These are phyloP conservation scores for Drosophila mulleri DNA, from an alignment of 2,888 invertebrate genomes.

Conservation along the genomic window DNA sequence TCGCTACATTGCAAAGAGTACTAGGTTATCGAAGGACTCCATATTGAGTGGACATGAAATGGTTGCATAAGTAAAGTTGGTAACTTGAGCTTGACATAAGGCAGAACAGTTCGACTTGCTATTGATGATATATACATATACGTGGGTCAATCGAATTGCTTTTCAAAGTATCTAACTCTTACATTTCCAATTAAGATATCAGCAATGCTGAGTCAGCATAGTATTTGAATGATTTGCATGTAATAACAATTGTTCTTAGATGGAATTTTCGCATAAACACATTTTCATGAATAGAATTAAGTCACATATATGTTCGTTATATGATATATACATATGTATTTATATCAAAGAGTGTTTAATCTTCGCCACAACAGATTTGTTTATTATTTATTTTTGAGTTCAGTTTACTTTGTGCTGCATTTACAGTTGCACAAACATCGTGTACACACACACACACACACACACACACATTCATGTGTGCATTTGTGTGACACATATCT, in stretches of 20 bases:
- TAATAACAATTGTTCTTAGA: not conserved
- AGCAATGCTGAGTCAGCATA: no score
- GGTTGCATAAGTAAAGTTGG: no score
- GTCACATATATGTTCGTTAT: not conserved
- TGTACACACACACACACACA: slow-evolving; percentile 3
- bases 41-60: no score
- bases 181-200: not conserved
- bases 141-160: not conserved
- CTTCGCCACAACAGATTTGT: not conserved
- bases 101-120: not conserved
- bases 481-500: slow-evolving; percentile 27
- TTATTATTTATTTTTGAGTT: slow-evolving; percentile 24
- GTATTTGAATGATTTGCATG: not conserved
- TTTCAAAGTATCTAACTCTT: not conserved
- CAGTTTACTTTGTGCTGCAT: slow-evolving; percentile 44
- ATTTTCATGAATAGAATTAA: not conserved
- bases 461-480: slow-evolving; percentile 9
- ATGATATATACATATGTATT: not conserved
- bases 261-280: not conserved
- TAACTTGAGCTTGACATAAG: not conserved
- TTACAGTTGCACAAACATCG: slow-evolving; percentile 38
- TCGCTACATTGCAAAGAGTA: not conserved
- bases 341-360: slow-evolving; percentile 2
- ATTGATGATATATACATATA: not conserved
- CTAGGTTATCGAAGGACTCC: not conserved